A percentile compares a stretch with the other conserved stretches of the same genome.
These are phyloP conservation scores for Diplosoma virens DNA, from an alignment of 23 tunicate genomes.

Conservation along the genomic window DNA sequence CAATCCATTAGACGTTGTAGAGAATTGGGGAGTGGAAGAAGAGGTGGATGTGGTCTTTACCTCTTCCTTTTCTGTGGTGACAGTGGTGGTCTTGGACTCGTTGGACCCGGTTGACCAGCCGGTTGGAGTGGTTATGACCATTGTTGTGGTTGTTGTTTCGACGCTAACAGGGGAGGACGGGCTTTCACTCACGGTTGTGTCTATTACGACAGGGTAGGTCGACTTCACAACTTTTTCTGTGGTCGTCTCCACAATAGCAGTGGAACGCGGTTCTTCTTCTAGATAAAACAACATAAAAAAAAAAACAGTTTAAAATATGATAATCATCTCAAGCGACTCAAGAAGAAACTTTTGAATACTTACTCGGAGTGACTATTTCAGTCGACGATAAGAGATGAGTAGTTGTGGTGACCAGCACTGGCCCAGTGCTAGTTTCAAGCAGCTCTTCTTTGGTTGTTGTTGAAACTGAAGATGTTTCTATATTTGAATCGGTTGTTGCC, in stretches of 20 bases:
- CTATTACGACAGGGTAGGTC: slow-evolving; percentile 13
- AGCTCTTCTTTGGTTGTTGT: slow-evolving; percentile 56
- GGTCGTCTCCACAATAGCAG: slow-evolving; percentile 69
- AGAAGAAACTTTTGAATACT: no score
- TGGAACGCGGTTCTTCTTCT: no score
- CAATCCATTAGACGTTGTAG: slow-evolving; percentile 1
- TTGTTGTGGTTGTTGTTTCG: slow-evolving; percentile 47
- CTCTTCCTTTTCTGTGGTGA: slow-evolving; percentile 35
- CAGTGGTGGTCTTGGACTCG: slow-evolving; percentile 5
- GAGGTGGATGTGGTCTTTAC: slow-evolving; percentile 29
- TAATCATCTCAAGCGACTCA: no score
- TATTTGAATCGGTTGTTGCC: not conserved
- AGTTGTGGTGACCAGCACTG: slow-evolving; percentile 24
- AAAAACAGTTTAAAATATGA: no score
- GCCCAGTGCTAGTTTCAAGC: slow-evolving; percentile 23
- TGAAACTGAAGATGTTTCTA: not conserved
- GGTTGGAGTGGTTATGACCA: slow-evolving; percentile 50
- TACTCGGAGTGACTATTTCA: slow-evolving; percentile 26
- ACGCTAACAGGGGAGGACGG: slow-evolving; percentile 21
- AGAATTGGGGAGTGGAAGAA: slow-evolving; percentile 5
- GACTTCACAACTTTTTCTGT: slow-evolving; percentile 34
- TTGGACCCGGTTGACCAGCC: not conserved
- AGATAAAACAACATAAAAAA: no score
- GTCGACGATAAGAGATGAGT: slow-evolving; percentile 24
- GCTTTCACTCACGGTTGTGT: not conserved